Conservation (phyloP, 2,888 invertebrate species). For the Temnothorax rugatulus region DNA sequence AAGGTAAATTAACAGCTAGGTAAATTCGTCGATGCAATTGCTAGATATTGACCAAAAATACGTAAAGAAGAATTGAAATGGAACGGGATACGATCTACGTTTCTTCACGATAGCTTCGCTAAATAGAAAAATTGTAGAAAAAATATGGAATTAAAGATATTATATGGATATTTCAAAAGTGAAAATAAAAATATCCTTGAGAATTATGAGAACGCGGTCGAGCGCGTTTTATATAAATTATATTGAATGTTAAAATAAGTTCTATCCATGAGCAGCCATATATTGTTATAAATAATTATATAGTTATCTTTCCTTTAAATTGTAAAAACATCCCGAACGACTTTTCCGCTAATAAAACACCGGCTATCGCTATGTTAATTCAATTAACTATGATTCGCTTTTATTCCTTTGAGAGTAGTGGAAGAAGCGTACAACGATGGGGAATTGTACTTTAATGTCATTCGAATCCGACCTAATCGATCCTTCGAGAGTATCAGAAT, state of each 20-base stretch:
- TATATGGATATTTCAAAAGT: constrained; percentile 3
- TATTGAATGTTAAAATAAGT: neutral
- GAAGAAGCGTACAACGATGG: constrained; percentile 20
- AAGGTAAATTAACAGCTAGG: constrained; percentile 32
- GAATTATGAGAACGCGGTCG: neutral
- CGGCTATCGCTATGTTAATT: constrained; percentile 10
- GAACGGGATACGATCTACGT: neutral
- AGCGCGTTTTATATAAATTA: neutral
- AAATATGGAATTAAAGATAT: neutral
- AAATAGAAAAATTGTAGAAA: neutral
- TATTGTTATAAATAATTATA: neutral
- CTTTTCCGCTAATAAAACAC: neutral
- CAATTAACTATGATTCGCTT: constrained; percentile 31
- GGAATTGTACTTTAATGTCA: constrained; percentile 57
- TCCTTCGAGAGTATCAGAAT: constrained; percentile 24
- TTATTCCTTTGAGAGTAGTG: constrained; percentile 46
- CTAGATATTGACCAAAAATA: constrained; percentile 24
- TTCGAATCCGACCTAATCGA: constrained; percentile 54
- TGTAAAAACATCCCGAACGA: neutral
- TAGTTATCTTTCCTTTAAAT: constrained; percentile 24
- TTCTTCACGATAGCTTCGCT: neutral
- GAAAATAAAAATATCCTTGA: neutral
- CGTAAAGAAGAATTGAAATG: neutral
- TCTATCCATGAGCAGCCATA: neutral
- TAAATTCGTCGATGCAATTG: constrained; percentile 40